Conservation (phyloP, 2,797 vertebrate species). For the Momotus momota region DNA sequence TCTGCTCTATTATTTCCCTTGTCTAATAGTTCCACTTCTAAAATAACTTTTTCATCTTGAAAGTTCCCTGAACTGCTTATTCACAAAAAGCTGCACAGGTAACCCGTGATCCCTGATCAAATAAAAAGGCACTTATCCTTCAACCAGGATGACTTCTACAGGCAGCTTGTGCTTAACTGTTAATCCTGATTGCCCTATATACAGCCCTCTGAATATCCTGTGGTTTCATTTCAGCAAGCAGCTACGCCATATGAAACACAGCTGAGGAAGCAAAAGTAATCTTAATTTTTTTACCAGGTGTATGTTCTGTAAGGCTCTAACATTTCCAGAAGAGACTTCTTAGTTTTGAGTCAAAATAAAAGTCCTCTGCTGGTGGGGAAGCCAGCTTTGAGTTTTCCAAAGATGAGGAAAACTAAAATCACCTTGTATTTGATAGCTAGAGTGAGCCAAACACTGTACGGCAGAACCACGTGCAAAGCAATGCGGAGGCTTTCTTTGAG, state of each 20-base stretch:
- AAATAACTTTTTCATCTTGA: neutral
- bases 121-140: constrained; percentile 33
- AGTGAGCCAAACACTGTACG: neutral
- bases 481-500: neutral
- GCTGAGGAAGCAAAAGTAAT: neutral
- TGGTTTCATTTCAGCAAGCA: neutral
- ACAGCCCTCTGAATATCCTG: neutral
- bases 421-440: neutral
- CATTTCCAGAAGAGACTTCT: neutral
- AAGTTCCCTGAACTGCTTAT: neutral
- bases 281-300: neutral
- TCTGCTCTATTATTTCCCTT: neutral
- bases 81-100: constrained; percentile 2
- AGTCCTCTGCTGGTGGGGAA: neutral
- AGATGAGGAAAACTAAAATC: too few species aligned
- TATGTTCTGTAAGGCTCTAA: neutral
- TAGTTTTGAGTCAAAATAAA: neutral
- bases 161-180: constrained; percentile 54
- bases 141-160: constrained; percentile 31
- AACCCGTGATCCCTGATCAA: constrained; percentile 11
- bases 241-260: neutral
- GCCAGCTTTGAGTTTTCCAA: neutral
- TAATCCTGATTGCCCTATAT: constrained; percentile 64
- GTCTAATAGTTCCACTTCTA: neutral
- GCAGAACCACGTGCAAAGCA: neutral